Evolutionary conservation across 1,140 invertebrate species (phyloP), one percentile per base, ranked within the genome.

Genomic region (Drosophila seguyi): DNA sequence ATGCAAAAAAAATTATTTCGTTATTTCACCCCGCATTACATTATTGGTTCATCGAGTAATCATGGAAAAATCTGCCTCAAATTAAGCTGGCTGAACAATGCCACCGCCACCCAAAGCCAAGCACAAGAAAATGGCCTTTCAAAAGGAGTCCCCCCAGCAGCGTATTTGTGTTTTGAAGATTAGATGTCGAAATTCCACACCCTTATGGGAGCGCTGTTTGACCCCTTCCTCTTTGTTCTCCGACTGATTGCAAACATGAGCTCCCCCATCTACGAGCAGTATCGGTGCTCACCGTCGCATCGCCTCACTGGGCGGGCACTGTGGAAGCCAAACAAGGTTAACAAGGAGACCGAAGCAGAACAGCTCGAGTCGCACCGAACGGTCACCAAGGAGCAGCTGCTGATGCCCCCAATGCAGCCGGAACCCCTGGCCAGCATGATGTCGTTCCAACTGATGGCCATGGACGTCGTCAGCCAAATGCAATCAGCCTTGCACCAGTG

Each of bases 211-310:
- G 61, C 67, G 75, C 57, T 90, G 81, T 63, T 76, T 75, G 75
- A 85, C 52, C 77, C 75, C 78, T 67, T 87, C 60, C 58, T 88
- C 65, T 75, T 84, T 81, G 62, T 72, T 53, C 62, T 84, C 47
- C 81, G 68, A 55, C 59, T 77, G 73, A 72, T 90, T 52, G 62
- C 48, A 45, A 75, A 69, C 41, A 90, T 88, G 85, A 88, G 81
- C 41, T 81, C 85, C 16, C 85, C 85, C 31, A 90, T 88, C 20
- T 82, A 85, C 69, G 78, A 88, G 42, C 85, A 87, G n/a, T 88
- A 79, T 65, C 65, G 76, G 27, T 82, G 69, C 81, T 57, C 75
- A 27, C 31, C 80, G 44, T 47, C 82, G 58, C 81, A 57, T 34
- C 61, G 56, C 57, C 31, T 53, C 20, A n/a, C 63, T 29, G 41